Conservation (phyloP, 2,113 vertebrate genomes). For the Ceuthmochares aereus region DNA sequence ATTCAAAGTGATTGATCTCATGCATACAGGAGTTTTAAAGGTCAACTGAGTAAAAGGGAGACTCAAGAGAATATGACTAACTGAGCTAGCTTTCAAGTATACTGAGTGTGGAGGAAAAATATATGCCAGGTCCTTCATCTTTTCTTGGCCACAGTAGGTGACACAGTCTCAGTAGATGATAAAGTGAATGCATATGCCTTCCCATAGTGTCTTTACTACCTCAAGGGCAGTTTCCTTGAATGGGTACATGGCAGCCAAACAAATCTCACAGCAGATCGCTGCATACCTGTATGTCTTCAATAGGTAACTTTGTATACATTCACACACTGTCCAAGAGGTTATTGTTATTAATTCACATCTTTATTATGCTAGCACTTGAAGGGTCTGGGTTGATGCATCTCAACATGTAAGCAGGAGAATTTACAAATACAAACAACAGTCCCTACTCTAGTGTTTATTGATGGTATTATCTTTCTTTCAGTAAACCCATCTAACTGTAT, state of each 20-base stretch:
- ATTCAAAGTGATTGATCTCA: constrained; percentile 2
- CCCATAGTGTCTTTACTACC: background rate
- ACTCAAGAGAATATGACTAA: background rate
- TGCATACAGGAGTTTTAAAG: constrained; percentile 5
- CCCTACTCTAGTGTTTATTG: background rate
- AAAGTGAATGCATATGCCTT: background rate
- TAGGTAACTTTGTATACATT: background rate
- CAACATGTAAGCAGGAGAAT: background rate
- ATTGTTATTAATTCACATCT: background rate
- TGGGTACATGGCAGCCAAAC: background rate
- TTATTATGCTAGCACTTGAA: background rate
- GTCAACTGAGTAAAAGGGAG: background rate
- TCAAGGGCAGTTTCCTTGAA: background rate
- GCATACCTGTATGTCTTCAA: background rate
- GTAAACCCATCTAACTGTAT: background rate
- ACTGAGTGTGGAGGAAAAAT: background rate
- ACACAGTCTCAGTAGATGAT: background rate
- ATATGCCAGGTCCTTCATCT: background rate
- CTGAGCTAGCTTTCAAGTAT: background rate
- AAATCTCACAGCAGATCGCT: background rate
- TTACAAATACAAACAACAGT: background rate
- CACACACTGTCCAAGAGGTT: background rate
- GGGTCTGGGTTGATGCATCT: background rate
- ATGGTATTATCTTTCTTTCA: background rate
- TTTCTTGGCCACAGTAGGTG: background rate